Percentiles rank a stretch among this genome's conserved stretches.
Evolutionary conservation across 2,888 invertebrate species (phyloP).

Genomic region (Scaptomyza cyrtandrae): DNA sequence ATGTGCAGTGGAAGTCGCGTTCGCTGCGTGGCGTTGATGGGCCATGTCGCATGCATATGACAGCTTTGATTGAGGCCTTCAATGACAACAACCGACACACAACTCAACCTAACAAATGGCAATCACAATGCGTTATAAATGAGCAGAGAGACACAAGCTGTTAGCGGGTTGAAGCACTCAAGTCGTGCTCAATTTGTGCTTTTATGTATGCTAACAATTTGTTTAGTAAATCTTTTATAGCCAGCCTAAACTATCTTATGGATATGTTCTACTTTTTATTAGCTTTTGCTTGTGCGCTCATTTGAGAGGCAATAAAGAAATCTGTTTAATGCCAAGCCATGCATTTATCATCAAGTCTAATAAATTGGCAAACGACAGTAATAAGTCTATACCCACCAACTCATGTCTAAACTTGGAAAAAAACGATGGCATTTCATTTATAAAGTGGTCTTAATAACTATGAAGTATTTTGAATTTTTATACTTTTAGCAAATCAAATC

Average conservation of each 20-base stretch:
- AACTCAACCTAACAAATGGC: conserved; percentile 47
- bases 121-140: conserved; percentile 33
- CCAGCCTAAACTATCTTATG: conserved; percentile 12
- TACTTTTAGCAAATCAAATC: too few relatives aligned
- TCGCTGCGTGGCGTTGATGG: conserved; percentile 43
- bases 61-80: conserved; percentile 74
- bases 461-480: background rate
- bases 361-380: conserved; percentile 52
- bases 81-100: conserved; percentile 52
- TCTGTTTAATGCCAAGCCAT: conserved; percentile 43
- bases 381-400: background rate
- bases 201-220: conserved; percentile 38
- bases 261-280: background rate
- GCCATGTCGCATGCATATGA: conserved; percentile 61
- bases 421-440: background rate
- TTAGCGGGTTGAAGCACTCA: conserved; percentile 24
- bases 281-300: conserved; percentile 1
- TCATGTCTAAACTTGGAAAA: background rate
- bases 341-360: conserved; percentile 54
- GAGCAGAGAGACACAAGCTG: conserved; percentile 36
- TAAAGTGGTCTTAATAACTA: background rate
- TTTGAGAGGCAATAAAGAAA: conserved; percentile 52
- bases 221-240: conserved; percentile 34
- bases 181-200: conserved; percentile 12
- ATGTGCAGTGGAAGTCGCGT: conserved; percentile 1